A percentile compares a stretch with the other conserved stretches of the same genome.
Evolutionary conservation across 1,140 invertebrate species (phyloP).

Genomic region (Achatina immaculata): DNA sequence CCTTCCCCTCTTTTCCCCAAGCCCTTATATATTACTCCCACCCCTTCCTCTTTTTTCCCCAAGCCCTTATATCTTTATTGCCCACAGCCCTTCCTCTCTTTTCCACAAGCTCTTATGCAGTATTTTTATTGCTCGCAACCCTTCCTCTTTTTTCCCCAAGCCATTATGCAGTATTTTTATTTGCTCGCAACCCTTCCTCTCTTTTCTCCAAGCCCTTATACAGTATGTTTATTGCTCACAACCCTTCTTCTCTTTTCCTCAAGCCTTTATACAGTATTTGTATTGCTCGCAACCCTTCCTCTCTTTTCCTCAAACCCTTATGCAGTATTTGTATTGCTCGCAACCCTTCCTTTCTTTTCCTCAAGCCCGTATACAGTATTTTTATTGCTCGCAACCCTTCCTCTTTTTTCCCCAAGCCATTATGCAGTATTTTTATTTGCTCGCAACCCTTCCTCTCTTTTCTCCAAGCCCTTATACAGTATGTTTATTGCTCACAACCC

Average conservation of each 20-base stretch:
- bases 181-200: not conserved
- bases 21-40: not conserved
- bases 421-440: not conserved
- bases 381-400: not conserved
- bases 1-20: not conserved
- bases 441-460: not conserved
- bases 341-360: not conserved
- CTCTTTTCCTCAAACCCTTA: not conserved
- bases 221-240: not conserved
- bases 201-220: not conserved
- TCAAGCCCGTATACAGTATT: not conserved
- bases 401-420: not conserved
- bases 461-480: not conserved
- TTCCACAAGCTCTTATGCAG: not conserved
- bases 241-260: not conserved
- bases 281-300: no score
- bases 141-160: not conserved
- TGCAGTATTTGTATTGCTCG: not conserved
- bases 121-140: not conserved
- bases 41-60: constrained; percentile 2
- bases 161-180: not conserved
- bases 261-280: no score
- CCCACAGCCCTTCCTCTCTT: not conserved
- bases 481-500: not conserved
- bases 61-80: not conserved